Percentiles rank a stretch among this genome's conserved stretches.
Conservation (phyloP, 1,140 invertebrate genomes). For the Eumaeus atala region DNA sequence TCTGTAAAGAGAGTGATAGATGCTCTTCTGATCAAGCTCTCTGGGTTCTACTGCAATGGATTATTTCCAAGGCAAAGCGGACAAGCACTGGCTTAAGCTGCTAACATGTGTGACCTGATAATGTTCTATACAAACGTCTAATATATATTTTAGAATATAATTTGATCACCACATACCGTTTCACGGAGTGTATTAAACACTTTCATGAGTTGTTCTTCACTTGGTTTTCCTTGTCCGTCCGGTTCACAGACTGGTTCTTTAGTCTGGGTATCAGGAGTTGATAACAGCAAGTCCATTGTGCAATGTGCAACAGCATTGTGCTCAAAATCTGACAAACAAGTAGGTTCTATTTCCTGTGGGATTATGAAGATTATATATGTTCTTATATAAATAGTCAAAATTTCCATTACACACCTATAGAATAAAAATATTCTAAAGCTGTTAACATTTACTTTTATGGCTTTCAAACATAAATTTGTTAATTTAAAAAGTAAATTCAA, state of each 20-base stretch:
- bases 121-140: too few relatives aligned
- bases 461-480: too few relatives aligned
- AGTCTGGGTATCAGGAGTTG: slow-evolving; percentile 24
- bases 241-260: slow-evolving; percentile 17
- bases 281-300: slow-evolving; percentile 5
- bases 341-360: slow-evolving; percentile 52
- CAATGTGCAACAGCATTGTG: slow-evolving; percentile 53
- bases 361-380: not conserved
- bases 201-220: slow-evolving; percentile 58
- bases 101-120: too few relatives aligned
- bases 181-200: slow-evolving; percentile 49
- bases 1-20: too few relatives aligned
- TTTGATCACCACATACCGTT: slow-evolving; percentile 38
- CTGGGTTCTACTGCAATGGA: too few relatives aligned
- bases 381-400: too few relatives aligned
- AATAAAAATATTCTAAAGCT: not conserved
- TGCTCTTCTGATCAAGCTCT: too few relatives aligned
- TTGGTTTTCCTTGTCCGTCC: slow-evolving; percentile 43
- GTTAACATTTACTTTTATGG: too few relatives aligned
- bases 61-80: too few relatives aligned
- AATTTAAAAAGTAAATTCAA: too few relatives aligned
- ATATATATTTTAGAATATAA: too few relatives aligned
- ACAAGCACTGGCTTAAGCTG: too few relatives aligned
- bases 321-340: slow-evolving; percentile 58
- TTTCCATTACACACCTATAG: not conserved